phyloP scores from a whole-genome alignment of 2,113 vertebrate species.

The Neodontobutis hainanensis region DNA sequence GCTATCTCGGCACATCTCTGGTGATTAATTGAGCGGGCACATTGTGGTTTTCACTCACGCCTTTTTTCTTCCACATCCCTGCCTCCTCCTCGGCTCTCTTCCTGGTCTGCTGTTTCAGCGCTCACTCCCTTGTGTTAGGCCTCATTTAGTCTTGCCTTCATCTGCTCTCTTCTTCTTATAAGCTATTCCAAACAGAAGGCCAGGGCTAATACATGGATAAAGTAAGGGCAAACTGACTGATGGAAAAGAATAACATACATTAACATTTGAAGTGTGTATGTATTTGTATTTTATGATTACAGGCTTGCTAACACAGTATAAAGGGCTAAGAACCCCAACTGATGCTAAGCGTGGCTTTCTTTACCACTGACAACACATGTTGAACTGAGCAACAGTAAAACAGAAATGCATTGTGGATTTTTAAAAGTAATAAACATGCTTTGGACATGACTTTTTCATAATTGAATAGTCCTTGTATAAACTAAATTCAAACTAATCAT shows the following conservation, averaged over 20 bases:
- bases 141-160: not conserved
- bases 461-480: too few species aligned
- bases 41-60: slow-evolving; percentile 48
- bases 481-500: too few species aligned
- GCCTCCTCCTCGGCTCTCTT: slow-evolving; percentile 2
- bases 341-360: too few species aligned
- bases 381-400: not conserved
- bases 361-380: too few species aligned
- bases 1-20: slow-evolving; percentile 57
- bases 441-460: too few species aligned
- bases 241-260: not conserved
- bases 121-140: not conserved
- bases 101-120: not conserved
- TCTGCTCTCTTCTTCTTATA: slow-evolving; percentile 7
- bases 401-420: not conserved
- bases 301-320: too few species aligned
- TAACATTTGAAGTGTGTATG: not conserved
- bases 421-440: too few species aligned
- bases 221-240: slow-evolving; percentile 37
- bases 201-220: slow-evolving; percentile 16
- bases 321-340: too few species aligned
- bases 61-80: slow-evolving; percentile 39
- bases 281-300: too few species aligned
- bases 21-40: slow-evolving; percentile 69
- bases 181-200: slow-evolving; percentile 26